Evolutionary conservation across 2,113 vertebrate genomes (phyloP).

Genomic region (Paracanthobrama guichenoti): DNA sequence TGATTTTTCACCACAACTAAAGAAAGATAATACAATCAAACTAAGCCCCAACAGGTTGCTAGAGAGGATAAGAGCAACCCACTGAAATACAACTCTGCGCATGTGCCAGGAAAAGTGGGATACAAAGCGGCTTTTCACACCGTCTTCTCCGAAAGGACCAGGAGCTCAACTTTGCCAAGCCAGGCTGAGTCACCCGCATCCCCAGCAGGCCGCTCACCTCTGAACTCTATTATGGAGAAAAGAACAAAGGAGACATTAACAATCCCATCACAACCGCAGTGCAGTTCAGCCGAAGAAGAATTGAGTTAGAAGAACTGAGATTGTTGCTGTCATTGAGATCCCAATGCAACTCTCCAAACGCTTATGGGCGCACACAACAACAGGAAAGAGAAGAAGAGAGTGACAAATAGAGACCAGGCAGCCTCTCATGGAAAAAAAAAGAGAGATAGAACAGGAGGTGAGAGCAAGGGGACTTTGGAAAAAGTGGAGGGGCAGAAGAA

Average conservation of each 20-base stretch:
- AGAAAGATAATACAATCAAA: neutral
- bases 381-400: conserved; percentile 53
- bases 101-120: conserved; percentile 36
- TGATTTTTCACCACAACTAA: neutral
- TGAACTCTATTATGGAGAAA: conserved; percentile 56
- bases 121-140: conserved; percentile 47
- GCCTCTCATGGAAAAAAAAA: neutral
- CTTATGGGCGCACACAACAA: neutral
- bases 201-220: conserved; percentile 53
- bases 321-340: conserved; percentile 23
- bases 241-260: conserved; percentile 56
- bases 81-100: conserved; percentile 3
- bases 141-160: conserved; percentile 33
- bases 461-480: conserved; percentile 57
- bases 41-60: neutral
- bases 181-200: conserved; percentile 58
- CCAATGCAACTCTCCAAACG: conserved; percentile 48
- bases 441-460: neutral
- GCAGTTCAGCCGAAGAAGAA: neutral
- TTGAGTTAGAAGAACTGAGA: conserved; percentile 10
- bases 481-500: conserved; percentile 55
- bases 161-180: conserved; percentile 43
- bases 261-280: conserved; percentile 41
- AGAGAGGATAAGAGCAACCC: neutral
- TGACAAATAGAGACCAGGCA: conserved; percentile 29